These are phyloP conservation scores for Calameuta pallipes DNA, from an alignment of 2,888 invertebrate genomes.

Conservation along the genomic window DNA sequence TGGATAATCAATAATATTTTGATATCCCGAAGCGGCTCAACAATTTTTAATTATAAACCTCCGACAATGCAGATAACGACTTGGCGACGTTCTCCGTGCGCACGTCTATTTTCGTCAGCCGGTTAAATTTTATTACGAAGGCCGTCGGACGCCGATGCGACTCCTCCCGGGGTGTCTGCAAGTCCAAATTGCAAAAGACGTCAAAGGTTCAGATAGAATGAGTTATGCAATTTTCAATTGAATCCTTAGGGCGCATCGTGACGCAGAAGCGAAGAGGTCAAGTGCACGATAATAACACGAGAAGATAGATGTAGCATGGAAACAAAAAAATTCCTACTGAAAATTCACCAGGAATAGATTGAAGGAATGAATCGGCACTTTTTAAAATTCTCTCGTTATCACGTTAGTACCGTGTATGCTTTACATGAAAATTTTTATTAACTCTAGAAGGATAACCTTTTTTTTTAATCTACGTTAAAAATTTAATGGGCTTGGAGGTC, in stretches of 20 bases:
- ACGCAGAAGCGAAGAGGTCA: not conserved
- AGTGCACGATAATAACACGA: not conserved
- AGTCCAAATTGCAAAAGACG: not conserved
- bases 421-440: not conserved
- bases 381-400: not conserved
- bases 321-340: not conserved
- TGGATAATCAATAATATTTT: not conserved
- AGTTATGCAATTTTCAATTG: not conserved
- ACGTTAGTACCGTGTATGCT: not conserved
- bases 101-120: not conserved
- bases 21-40: not conserved
- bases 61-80: not conserved
- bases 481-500: no score
- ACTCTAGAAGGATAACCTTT: not conserved
- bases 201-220: not conserved
- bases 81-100: not conserved
- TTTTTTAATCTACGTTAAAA: no score
- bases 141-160: not conserved
- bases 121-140: not conserved
- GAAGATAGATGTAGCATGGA: not conserved
- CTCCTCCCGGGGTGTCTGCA: not conserved
- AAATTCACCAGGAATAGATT: not conserved
- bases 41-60: not conserved
- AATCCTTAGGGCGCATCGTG: not conserved
- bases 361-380: not conserved